phyloP scores from a whole-genome alignment of 1,140 invertebrate genomes.

The Phthorimaea operculella region DNA sequence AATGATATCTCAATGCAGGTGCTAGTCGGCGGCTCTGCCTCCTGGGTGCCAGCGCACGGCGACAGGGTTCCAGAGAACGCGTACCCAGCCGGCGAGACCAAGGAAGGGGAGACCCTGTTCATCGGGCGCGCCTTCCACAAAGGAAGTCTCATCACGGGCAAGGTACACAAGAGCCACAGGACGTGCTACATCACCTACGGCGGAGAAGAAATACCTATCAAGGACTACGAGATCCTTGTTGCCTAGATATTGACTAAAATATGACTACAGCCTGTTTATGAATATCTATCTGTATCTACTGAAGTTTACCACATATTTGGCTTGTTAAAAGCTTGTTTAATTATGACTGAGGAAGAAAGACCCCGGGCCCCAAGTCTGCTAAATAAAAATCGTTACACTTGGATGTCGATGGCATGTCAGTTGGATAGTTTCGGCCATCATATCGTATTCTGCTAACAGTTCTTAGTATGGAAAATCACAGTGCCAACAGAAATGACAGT shows the following conservation, averaged over 20 bases:
- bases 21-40: constrained; percentile 69
- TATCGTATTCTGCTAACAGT: too few species aligned
- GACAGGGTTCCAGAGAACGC: constrained; percentile 77
- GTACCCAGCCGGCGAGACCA: constrained; percentile 77
- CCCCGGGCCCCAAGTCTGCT: too few species aligned
- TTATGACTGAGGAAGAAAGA: too few species aligned
- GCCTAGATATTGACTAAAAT: constrained; percentile 24
- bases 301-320: too few species aligned
- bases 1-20: constrained; percentile 59
- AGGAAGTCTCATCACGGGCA: constrained; percentile 74
- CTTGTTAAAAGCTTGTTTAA: too few species aligned
- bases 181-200: constrained; percentile 78
- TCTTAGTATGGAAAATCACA: too few species aligned
- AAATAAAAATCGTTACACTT: too few species aligned
- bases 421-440: too few species aligned
- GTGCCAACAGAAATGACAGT: too few species aligned
- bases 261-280: too few species aligned
- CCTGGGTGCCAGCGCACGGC: constrained; percentile 72
- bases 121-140: constrained; percentile 76
- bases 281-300: too few species aligned
- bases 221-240: constrained; percentile 80
- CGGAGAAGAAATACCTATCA: constrained; percentile 75
- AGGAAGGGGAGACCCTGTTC: constrained; percentile 79
- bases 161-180: constrained; percentile 75
- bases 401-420: too few species aligned